These are phyloP conservation scores for Rosalia funebris DNA, from an alignment of 2,888 invertebrate species.

Conservation along the genomic window DNA sequence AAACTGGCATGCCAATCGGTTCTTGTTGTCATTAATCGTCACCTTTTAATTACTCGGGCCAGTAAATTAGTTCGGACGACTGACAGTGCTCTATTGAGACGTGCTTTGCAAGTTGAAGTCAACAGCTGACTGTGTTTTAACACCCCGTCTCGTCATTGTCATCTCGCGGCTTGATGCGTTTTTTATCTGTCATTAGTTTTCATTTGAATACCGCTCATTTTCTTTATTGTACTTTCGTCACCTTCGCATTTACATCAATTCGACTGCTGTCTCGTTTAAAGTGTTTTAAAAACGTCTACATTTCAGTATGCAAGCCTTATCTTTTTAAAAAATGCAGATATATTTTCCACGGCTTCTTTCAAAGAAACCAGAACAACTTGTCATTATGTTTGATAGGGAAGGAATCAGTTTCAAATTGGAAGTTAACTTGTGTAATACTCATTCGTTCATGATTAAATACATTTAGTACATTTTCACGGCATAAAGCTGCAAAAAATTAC, in stretches of 20 bases:
- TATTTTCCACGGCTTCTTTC: too few species aligned
- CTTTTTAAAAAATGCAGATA: too few species aligned
- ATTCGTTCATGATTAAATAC: too few species aligned
- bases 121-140: slow-evolving; percentile 33
- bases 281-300: too few species aligned
- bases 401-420: too few species aligned
- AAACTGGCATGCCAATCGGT: slow-evolving; percentile 63
- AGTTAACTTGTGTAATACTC: too few species aligned
- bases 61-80: slow-evolving; percentile 55
- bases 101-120: slow-evolving; percentile 46
- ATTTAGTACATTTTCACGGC: too few species aligned
- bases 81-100: slow-evolving; percentile 47
- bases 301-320: too few species aligned
- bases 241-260: neutral
- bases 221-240: slow-evolving; percentile 14
- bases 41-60: slow-evolving; percentile 64
- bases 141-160: slow-evolving; percentile 18
- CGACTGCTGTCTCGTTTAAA: too few species aligned
- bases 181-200: slow-evolving; percentile 23
- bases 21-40: slow-evolving; percentile 65
- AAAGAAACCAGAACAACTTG: too few species aligned
- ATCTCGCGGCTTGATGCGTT: neutral
- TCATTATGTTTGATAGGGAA: too few species aligned
- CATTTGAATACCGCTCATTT: slow-evolving; percentile 2
- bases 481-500: too few species aligned